Evolutionary conservation across 2,888 invertebrate genomes (phyloP), one percentile per base, ranked within the genome.

Genomic region (Pandemis heparana): DNA sequence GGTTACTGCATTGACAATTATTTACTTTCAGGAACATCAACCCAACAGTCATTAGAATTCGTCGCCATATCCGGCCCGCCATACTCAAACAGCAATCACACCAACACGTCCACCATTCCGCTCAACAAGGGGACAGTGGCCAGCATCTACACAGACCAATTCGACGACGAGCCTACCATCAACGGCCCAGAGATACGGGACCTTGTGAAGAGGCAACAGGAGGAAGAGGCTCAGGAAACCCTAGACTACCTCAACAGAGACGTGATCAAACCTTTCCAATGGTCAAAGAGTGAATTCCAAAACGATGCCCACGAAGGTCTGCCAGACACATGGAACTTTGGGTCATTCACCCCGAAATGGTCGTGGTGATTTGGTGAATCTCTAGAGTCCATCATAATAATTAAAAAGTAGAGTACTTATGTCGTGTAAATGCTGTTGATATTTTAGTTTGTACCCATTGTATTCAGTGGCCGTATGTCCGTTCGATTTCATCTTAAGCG

Each of bases 321-420:
- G 10, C 97, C 98, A 0, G 97, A 97, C 79, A 86, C 95, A 63
- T 98, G 97, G 95, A 92, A 95, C 64, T 98, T 97, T 84, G 91
- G 95, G 48, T 95, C 96, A 1, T 92, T 96, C 62, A 85, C 87
- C 73, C 95, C 95, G 18, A 85, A 88, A 75, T 96, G 96, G 96
- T 92, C 94, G 69, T 96, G 96, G 96, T 90, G 92, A 56, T 51
- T 51, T 18, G 53, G 16, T n/a, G 53, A 91, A 91, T 88, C 85
- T 88, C 82, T 78, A 74, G 69, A 12, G 12, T 77, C 72, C 76
- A 67, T 78, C 80, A 81, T 82, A 83, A 80, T 81, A 79, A 79
- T 78, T 79, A 76, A 73, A 76, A 71, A 48, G 53, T 74, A 70
- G 59, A 59, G 56, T 69, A 53, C 41, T 59, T 32, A 32, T 56